These are phyloP conservation scores for Telenomus remus DNA, from an alignment of 1,140 invertebrate genomes.

Conservation along the genomic window DNA sequence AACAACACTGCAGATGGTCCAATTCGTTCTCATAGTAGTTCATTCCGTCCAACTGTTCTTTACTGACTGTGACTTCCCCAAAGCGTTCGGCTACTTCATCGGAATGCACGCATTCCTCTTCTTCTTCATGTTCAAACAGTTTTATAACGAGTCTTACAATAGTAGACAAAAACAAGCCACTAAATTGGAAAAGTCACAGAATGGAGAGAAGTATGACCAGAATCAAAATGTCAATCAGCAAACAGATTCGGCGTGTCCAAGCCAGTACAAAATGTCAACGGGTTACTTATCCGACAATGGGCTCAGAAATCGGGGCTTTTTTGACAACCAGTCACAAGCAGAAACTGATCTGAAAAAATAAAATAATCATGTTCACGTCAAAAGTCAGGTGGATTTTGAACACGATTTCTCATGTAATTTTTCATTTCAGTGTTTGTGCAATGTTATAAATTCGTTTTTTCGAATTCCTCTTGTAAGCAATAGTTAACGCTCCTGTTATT, in stretches of 20 bases:
- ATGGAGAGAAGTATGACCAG: conserved; percentile 26
- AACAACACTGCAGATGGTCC: conserved; percentile 90
- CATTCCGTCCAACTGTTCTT: conserved; percentile 90
- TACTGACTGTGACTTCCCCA: conserved; percentile 90
- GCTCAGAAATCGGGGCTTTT: conserved; percentile 71
- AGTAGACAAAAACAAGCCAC: conserved; percentile 58
- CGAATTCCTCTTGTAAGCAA: too few relatives aligned
- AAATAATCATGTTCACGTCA: too few relatives aligned
- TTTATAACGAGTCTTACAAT: conserved; percentile 83
- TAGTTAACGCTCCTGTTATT: too few relatives aligned
- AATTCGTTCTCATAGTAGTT: conserved; percentile 86
- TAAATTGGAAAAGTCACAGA: conserved; percentile 55
- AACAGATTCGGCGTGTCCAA: conserved; percentile 61
- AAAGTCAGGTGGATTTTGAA: too few relatives aligned
- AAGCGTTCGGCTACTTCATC: conserved; percentile 83
- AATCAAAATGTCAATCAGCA: conserved; percentile 31
- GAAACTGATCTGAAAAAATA: too few relatives aligned
- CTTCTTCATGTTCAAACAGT: conserved; percentile 85
- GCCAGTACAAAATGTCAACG: conserved; percentile 71
- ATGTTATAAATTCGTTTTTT: too few relatives aligned
- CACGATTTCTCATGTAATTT: too few relatives aligned
- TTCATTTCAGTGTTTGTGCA: too few relatives aligned
- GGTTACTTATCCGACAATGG: conserved; percentile 71
- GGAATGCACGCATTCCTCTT: conserved; percentile 86
- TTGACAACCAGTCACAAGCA: conserved; percentile 61